Percentiles rank a stretch among this genome's conserved stretches.
phyloP scores from a whole-genome alignment of 2,113 vertebrate genomes.

The Neoarius graeffei region DNA sequence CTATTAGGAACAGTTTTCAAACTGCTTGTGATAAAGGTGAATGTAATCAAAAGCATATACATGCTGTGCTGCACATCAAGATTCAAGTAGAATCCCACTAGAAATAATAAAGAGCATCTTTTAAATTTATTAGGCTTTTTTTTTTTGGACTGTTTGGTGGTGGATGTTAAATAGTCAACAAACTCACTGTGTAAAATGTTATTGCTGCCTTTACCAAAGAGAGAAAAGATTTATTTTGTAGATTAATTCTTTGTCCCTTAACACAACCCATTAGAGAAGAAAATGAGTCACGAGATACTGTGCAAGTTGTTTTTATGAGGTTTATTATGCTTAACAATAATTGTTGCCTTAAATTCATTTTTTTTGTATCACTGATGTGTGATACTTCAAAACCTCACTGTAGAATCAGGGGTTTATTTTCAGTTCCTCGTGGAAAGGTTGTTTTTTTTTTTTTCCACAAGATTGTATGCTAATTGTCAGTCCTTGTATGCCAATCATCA shows the following conservation, averaged over 20 bases:
- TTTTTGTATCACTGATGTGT: slow-evolving; percentile 31
- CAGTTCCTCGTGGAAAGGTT: background rate
- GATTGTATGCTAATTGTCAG: slow-evolving; percentile 18
- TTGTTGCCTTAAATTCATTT: slow-evolving; percentile 57
- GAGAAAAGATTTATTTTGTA: slow-evolving; percentile 41
- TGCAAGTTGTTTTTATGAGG: slow-evolving; percentile 30
- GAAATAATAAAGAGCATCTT: slow-evolving; percentile 9
- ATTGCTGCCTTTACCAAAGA: slow-evolving; percentile 64
- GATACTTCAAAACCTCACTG: slow-evolving; percentile 24
- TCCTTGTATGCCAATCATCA: slow-evolving; percentile 19
- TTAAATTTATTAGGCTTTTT: background rate
- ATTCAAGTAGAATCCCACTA: background rate
- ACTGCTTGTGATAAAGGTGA: background rate
- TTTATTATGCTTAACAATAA: slow-evolving; percentile 38
- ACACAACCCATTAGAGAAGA: slow-evolving; percentile 22
- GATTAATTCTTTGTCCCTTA: background rate
- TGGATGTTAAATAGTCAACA: slow-evolving; percentile 46
- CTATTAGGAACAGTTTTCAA: background rate
- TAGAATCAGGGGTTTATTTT: slow-evolving; percentile 1
- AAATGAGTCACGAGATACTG: slow-evolving; percentile 34
- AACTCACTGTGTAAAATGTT: slow-evolving; percentile 53
- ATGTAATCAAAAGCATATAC: slow-evolving; percentile 9
- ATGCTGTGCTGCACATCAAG: slow-evolving; percentile 6
- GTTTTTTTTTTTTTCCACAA: background rate
- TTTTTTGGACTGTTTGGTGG: background rate